Conservation (phyloP, 1,140 invertebrate species). For the Euura saliciscinereae region DNA sequence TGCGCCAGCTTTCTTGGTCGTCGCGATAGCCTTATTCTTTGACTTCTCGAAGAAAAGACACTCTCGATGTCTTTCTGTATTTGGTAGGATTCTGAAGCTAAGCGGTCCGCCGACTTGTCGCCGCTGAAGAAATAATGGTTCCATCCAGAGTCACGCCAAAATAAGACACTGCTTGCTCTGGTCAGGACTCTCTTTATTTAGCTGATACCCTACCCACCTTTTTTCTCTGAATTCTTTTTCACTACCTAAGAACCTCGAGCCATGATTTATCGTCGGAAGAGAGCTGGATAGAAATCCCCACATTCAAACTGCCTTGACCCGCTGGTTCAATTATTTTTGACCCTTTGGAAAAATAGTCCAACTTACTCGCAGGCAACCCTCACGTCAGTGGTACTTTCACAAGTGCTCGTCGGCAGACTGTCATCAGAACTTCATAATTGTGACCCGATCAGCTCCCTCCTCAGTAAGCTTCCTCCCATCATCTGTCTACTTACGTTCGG, state of each 20-base stretch:
- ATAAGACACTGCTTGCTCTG: constrained; percentile 31
- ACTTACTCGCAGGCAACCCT: too few species aligned
- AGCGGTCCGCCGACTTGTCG: constrained; percentile 29
- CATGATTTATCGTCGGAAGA: too few species aligned
- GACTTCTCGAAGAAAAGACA: not conserved
- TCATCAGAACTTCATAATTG: too few species aligned
- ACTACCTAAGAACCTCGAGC: constrained; percentile 28
- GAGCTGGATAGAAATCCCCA: too few species aligned
- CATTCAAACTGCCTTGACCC: too few species aligned
- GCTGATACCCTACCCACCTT: constrained; percentile 26
- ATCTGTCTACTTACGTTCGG: constrained; percentile 18
- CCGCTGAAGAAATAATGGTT: constrained; percentile 44
- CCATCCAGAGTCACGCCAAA: constrained; percentile 34
- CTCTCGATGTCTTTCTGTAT: not conserved
- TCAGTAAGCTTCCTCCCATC: constrained; percentile 29
- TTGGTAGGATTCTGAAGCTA: not conserved
- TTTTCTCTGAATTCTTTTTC: constrained; percentile 25
- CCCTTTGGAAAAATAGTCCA: too few species aligned
- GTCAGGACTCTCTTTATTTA: constrained; percentile 38
- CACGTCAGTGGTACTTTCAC: too few species aligned
- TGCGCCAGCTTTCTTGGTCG: not conserved
- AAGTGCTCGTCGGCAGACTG: too few species aligned
- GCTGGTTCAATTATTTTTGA: too few species aligned
- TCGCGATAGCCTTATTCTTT: not conserved
- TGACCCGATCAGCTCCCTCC: constrained; percentile 13